Evolutionary conservation across 2,888 invertebrate species (phyloP).

Genomic region (Nephrotoma appendiculata): DNA sequence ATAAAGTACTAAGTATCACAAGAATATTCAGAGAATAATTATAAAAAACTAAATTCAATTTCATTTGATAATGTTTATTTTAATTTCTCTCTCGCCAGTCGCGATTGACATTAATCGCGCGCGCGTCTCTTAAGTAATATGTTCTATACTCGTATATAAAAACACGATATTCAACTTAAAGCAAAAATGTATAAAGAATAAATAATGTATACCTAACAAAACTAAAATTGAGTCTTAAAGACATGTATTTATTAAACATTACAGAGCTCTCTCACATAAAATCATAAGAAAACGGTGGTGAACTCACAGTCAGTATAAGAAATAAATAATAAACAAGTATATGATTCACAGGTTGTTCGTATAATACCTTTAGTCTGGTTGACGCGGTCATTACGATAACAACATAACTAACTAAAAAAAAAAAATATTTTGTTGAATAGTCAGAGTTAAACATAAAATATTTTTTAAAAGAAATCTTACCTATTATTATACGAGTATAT

Average conservation of each 20-base stretch:
- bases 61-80: background rate
- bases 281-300: background rate
- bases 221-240: background rate
- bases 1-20: background rate
- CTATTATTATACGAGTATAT: background rate
- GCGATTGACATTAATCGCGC: background rate
- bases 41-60: background rate
- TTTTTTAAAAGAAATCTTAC: background rate
- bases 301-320: background rate
- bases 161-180: background rate
- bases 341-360: conserved; percentile 6
- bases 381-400: conserved; percentile 1
- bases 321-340: conserved; percentile 1
- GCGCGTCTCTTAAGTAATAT: background rate
- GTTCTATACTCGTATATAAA: background rate
- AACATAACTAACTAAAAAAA: background rate
- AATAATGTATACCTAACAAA: background rate
- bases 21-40: background rate
- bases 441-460: background rate
- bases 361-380: background rate
- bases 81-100: background rate
- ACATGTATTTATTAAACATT: background rate
- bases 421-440: background rate
- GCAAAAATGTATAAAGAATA: background rate
- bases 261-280: background rate